Base-by-base conservation (phyloP, 2,797 vertebrate species). In the Neoniphon sammara region DNA sequence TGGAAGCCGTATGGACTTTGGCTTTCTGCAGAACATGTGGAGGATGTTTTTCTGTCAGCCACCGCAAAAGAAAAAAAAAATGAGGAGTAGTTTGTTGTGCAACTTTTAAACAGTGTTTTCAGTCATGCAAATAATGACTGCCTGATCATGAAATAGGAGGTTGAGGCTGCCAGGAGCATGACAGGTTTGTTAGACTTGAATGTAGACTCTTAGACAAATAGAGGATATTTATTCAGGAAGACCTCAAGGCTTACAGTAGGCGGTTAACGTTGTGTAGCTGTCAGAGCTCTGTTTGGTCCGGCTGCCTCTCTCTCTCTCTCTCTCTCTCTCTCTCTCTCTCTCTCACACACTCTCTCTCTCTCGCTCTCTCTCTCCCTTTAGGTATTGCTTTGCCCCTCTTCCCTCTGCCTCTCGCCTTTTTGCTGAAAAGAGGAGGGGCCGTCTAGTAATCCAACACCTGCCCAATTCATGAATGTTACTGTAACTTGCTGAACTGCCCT, bases 381-480 rank as follows among this genome's bases (percentile, higher is more conserved):
- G 30, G 73, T 81, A 66, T 87, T 81, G 85, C 85, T 87, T 86
- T 86, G 39, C 83, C 78, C 80, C 73, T 87, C 72, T 86, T 79
- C 81, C 76, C 77, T 78, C 78, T 87, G 65, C 80, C 77, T 87
- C 72, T 75, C 78, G 83, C 70, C 72, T 88, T 83, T 84, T 86
- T 75, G 70, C 88, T 88, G 89, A 68, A 90, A 93, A 87, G 87
- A 93, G 96, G 95, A 96, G 94, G 95, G 88, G 90, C 93, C 20
- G 80, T 84, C 91, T 83, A 25, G 96, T 96, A 96, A 97, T 93
- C 88, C 93, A 95, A 97, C 94, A 96, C 96, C 96, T 97, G 94
- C 89, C 87, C 85, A 78, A 91, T 91, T 94, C 93, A 94, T 89
- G 76, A 94, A 93, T 93, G 82, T 92, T 92, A 91, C 90, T 90